Evolutionary conservation across 2,888 invertebrate species (phyloP).

Genomic region (Dusona sp.): DNA sequence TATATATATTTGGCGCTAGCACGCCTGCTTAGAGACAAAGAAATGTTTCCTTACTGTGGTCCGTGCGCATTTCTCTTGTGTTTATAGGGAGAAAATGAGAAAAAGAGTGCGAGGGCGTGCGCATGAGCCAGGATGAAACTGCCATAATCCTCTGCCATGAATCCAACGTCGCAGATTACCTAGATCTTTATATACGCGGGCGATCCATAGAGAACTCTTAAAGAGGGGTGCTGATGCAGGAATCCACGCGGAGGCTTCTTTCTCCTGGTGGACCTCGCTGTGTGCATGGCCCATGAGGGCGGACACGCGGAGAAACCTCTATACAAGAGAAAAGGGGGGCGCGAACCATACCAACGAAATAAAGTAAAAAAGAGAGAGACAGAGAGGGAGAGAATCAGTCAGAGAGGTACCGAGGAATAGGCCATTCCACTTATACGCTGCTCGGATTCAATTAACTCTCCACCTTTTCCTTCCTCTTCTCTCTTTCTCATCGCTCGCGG

Average conservation of each 20-base stretch:
- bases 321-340: slow-evolving; percentile 79
- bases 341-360: slow-evolving; percentile 64
- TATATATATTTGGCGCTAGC: slow-evolving; percentile 60
- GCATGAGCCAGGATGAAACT: slow-evolving; percentile 59
- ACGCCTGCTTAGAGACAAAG: slow-evolving; percentile 83
- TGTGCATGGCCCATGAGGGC: slow-evolving; percentile 65
- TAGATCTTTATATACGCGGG: slow-evolving; percentile 29
- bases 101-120: slow-evolving; percentile 58
- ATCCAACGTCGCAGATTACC: slow-evolving; percentile 50
- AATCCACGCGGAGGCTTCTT: slow-evolving; percentile 60
- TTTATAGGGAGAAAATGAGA: slow-evolving; percentile 59
- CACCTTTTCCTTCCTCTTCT: slow-evolving; percentile 75
- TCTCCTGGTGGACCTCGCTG: slow-evolving; percentile 26
- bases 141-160: slow-evolving; percentile 58
- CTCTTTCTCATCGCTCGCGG: slow-evolving; percentile 80
- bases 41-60: slow-evolving; percentile 77
- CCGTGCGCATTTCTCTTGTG: slow-evolving; percentile 74
- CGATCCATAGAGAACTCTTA: slow-evolving; percentile 61
- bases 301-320: slow-evolving; percentile 70
- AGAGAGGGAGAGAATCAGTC: slow-evolving; percentile 57
- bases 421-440: slow-evolving; percentile 85
- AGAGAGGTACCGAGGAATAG: slow-evolving; percentile 80
- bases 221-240: slow-evolving; percentile 50
- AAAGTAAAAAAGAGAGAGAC: slow-evolving; percentile 40
- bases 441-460: slow-evolving; percentile 84